Base-by-base conservation (phyloP, 2,797 vertebrate species). In the Anguilla megastoma region DNA sequence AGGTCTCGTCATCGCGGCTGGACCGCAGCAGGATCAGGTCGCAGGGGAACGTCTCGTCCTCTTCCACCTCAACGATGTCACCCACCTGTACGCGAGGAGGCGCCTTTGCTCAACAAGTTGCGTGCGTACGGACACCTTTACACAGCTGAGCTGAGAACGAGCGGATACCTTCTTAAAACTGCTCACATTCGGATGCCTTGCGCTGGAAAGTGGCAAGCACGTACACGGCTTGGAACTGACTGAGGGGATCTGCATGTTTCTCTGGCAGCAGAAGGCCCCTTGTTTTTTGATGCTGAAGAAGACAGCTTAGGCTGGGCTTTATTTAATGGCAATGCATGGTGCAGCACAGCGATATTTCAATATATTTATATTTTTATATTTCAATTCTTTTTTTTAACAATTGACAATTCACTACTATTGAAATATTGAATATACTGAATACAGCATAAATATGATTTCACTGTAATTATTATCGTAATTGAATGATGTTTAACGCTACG, bases 41-140 rank as follows among this genome's bases (percentile, higher is more conserved):
- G 95, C 99, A 99, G 92, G 99, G 99, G 94, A 99, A 99, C 91
- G 98, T 99, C 95, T 99, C 97, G 36, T 99, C 95, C 76, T 98
- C 97, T 74, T 95, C 93, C 90, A 99, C 98, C 94, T 99, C 97
- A 79, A 99, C 96, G 87, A 99, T 96, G 92, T 99, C 98, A 36
- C 99, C 99, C 87, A 99, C 98, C 98, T 99, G 90, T 4, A 21
- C 87, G 71, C 87, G 90, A 1, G 79, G 5, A 82, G 45, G 24
- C 18, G 7, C 36, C 8, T 48, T 82, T 36, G 45, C n/a, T 86
- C 0, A 58, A 63, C 12, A 41, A 36, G 33, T 12, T n/a, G 6
- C 76, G 10, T 0, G 76, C 18, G n/a, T 7, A 48, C 45, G n/a
- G 79, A 82, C 45, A 41, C 36, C 36, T 74, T 18, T 58, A 16